A percentile compares a stretch with the other conserved stretches of the same genome.
Evolutionary conservation across 1,140 invertebrate genomes (phyloP).

Genomic region (Lordiphosa collinella): DNA sequence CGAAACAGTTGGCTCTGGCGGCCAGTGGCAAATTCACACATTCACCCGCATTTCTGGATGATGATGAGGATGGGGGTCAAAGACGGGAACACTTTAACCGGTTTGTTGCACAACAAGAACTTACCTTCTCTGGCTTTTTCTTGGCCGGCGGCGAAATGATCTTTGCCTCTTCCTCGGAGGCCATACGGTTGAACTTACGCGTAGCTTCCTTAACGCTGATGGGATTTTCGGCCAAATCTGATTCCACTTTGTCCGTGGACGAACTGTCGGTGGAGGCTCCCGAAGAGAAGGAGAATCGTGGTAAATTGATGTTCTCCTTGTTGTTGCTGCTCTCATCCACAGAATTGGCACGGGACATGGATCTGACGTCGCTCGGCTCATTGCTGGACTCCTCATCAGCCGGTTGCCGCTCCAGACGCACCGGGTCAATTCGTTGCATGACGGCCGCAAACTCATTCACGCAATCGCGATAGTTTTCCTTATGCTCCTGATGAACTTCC

Average conservation of each 20-base stretch:
- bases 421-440: slow-evolving; percentile 53
- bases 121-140: slow-evolving; percentile 84
- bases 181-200: slow-evolving; percentile 94
- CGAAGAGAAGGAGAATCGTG: slow-evolving; percentile 72
- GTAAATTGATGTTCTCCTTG: slow-evolving; percentile 63
- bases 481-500: slow-evolving; percentile 37
- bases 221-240: slow-evolving; percentile 80
- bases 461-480: slow-evolving; percentile 68
- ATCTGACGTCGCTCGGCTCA: slow-evolving; percentile 11
- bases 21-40: slow-evolving; percentile 9
- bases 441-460: slow-evolving; percentile 63
- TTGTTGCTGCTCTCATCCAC: slow-evolving; percentile 56
- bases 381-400: not conserved
- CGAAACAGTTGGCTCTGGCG: slow-evolving; percentile 11
- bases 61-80: slow-evolving; percentile 16
- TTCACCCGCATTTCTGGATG: slow-evolving; percentile 1
- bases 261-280: slow-evolving; percentile 56
- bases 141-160: slow-evolving; percentile 82
- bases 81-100: slow-evolving; percentile 33
- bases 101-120: slow-evolving; percentile 27
- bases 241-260: slow-evolving; percentile 26
- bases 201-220: slow-evolving; percentile 95
- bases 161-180: slow-evolving; percentile 86
- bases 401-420: slow-evolving; percentile 31
- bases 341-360: slow-evolving; percentile 48